phyloP scores from a whole-genome alignment of 2,797 vertebrate species.

The Notolepis coatsorum region DNA sequence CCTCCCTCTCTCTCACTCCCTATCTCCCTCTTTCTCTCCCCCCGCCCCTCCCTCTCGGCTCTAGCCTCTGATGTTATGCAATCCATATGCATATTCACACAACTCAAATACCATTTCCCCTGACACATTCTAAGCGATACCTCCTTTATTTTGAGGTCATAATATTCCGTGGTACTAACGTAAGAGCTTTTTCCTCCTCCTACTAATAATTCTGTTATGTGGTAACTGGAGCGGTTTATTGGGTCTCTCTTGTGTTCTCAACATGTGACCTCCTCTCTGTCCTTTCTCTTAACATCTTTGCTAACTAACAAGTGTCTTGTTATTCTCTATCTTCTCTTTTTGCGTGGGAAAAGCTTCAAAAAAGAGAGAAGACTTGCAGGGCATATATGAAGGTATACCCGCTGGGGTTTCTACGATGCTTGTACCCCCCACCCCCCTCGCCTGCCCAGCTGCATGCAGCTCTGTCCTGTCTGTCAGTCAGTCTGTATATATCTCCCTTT shows the following conservation, averaged over 20 bases:
- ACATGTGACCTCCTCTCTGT: constrained; percentile 23
- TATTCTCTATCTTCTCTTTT: constrained; percentile 68
- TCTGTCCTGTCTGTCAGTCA: constrained; percentile 41
- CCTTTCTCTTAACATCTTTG: constrained; percentile 57
- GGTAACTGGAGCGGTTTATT: constrained; percentile 67
- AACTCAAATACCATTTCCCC: constrained; percentile 33
- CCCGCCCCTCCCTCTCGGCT: constrained; percentile 45
- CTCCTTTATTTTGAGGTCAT: constrained; percentile 45
- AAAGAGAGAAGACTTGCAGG: constrained; percentile 99
- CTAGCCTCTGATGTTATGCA: constrained; percentile 40
- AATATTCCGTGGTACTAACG: constrained; percentile 31
- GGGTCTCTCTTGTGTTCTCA: constrained; percentile 42
- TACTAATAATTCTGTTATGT: constrained; percentile 49
- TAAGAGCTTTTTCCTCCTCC: constrained; percentile 36
- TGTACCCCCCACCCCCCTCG: constrained; percentile 75
- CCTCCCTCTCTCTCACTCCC: no score
- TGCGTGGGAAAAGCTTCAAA: constrained; percentile 93
- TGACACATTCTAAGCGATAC: constrained; percentile 42
- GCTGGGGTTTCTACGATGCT: constrained; percentile 77
- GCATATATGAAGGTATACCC: constrained; percentile 98
- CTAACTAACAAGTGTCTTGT: constrained; percentile 44
- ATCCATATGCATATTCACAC: constrained; percentile 62
- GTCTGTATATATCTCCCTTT: constrained; percentile 47
- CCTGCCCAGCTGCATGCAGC: constrained; percentile 83
- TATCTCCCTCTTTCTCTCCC: no score